Evolutionary conservation across 2,113 vertebrate genomes (phyloP).

Genomic region (Pithys albifrons): DNA sequence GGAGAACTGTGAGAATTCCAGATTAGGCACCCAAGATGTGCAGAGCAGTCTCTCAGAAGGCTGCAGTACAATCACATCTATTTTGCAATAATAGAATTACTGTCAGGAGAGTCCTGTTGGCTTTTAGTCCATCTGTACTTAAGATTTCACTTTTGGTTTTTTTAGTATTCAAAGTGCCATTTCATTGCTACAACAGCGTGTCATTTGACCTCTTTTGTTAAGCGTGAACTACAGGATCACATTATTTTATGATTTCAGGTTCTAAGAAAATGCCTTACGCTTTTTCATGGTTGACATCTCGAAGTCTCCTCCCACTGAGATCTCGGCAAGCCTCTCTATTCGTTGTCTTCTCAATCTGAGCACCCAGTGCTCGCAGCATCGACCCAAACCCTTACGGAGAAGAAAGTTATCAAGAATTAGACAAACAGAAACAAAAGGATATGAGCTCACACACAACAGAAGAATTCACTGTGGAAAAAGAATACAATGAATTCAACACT

Average conservation of each 20-base stretch:
- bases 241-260: not conserved
- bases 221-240: not conserved
- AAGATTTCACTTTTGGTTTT: not conserved
- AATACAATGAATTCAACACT: not conserved
- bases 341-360: conserved; percentile 98
- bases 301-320: conserved; percentile 90
- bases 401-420: not conserved
- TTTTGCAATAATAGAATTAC: not conserved
- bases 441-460: not conserved
- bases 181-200: not conserved
- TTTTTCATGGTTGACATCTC: conserved; percentile 98
- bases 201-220: not conserved
- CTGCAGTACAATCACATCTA: not conserved
- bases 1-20: not conserved
- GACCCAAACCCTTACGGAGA: conserved; percentile 88
- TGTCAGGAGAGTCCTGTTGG: not conserved
- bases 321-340: conserved; percentile 95
- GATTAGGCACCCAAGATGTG: not conserved
- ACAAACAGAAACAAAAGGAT: not conserved
- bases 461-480: not conserved
- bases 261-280: conserved; percentile 78
- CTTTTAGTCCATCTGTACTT: not conserved
- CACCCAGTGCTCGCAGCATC: conserved; percentile 95
- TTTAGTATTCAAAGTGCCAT: not conserved
- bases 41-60: not conserved